These are phyloP conservation scores for Neotoxoptera formosana DNA, from an alignment of 1,140 invertebrate species.

Conservation along the genomic window DNA sequence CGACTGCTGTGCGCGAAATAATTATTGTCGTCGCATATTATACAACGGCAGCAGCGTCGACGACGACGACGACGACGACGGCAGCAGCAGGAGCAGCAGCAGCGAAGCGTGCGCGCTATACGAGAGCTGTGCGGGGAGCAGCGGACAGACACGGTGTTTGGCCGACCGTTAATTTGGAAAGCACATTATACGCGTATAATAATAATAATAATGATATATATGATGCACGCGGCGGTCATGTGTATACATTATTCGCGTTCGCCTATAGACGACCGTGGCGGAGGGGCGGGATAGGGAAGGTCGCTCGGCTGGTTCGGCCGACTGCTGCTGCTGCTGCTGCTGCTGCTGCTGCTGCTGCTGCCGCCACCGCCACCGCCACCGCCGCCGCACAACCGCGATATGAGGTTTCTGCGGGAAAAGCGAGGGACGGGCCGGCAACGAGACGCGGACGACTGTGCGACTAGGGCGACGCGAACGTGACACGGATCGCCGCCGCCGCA, in stretches of 20 bases:
- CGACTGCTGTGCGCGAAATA: constrained; percentile 2
- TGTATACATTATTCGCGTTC: background rate
- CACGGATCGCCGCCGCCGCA: background rate
- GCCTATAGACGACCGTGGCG: background rate
- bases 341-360: background rate
- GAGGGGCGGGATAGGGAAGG: background rate
- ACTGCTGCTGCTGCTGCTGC: background rate
- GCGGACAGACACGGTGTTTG: background rate
- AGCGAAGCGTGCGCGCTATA: background rate
- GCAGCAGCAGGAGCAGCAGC: background rate
- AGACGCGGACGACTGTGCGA: background rate
- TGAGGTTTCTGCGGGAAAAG: constrained; percentile 1
- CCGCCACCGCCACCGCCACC: too few relatives aligned
- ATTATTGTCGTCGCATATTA: background rate
- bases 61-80: background rate
- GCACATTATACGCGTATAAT: background rate
- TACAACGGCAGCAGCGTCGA: background rate
- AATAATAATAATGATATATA: background rate
- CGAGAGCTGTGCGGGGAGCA: background rate
- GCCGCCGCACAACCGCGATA: background rate
- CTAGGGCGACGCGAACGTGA: background rate
- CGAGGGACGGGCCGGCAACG: background rate
- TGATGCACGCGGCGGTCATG: background rate
- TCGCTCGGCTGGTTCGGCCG: background rate
- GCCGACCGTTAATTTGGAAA: constrained; percentile 46